Evolutionary conservation across 2,888 invertebrate species (phyloP), one percentile per base, ranked within the genome.

Genomic region (Eledona agricola): DNA sequence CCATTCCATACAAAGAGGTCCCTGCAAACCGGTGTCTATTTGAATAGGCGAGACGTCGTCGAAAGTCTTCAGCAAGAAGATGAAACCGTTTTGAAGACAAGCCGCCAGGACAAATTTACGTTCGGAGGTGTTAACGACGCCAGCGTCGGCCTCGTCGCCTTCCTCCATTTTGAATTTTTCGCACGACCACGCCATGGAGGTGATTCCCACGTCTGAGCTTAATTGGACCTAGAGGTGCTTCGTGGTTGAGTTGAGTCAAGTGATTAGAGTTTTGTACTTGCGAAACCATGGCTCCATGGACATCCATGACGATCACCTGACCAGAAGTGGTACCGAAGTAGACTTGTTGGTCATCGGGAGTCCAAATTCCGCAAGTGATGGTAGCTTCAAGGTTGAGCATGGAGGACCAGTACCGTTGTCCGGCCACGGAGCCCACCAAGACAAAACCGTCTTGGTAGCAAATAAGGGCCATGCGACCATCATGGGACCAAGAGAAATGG

Each of bases 401-500:
- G 31, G 95, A 94, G 0, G 97, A 97, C 98, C 98, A 98, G 78
- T 96, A 96, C 4, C 98, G 83, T 76, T 97, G 97, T 0, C 97
- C 97, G 1, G 94, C 94, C 56, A 96, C 97, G 1, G 96, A 96
- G 0, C 96, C 98, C 23, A 99, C 98, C 64, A 99, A 79, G 4
- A 99, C 97, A 77, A 99, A 99, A 7, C 97, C 97, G 79, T 99
- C 98, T 86, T 93, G 90, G 77, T 98, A 99, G 74, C 96, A 97
- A 68, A 99, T 99, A 51, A 99, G 84, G 1, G 98, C 98, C 93
- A 97, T 96, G 35, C 95, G 83, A 7, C 98, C 98, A 78, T 97
- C 97, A 74, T 98, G 97, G 0, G 95, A 96, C 98, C 98, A 99
- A 9, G 94, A 92, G 80, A 99, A 96, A 78, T 98, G 96, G 9